Conservation (phyloP, 1,140 invertebrate genomes). For the Augochlora pura region DNA sequence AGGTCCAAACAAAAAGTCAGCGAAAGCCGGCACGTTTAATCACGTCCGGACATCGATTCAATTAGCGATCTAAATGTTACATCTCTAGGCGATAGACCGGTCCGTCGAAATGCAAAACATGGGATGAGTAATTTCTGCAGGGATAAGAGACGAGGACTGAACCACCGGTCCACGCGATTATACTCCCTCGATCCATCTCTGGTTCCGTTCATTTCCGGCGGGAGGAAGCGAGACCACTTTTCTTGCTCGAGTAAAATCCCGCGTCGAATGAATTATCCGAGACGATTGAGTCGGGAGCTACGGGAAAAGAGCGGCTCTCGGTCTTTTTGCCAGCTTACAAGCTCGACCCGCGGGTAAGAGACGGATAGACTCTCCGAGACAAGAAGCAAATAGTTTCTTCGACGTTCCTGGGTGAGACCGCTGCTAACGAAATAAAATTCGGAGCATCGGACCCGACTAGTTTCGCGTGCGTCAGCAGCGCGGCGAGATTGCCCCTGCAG, state of each 20-base stretch:
- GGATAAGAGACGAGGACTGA: not conserved
- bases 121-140: not conserved
- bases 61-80: not conserved
- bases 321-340: not conserved
- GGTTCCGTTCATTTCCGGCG: not conserved
- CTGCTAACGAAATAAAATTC: too few species aligned
- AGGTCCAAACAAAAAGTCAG: not conserved
- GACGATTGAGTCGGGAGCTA: not conserved
- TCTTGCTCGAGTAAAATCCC: constrained; percentile 5
- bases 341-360: too few species aligned
- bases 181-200: not conserved
- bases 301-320: not conserved
- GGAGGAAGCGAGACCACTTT: constrained; percentile 5
- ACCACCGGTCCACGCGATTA: not conserved
- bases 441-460: too few species aligned
- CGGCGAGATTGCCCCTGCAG: too few species aligned
- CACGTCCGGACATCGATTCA: not conserved
- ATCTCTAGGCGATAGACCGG: too few species aligned
- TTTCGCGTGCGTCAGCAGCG: too few species aligned
- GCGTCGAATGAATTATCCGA: not conserved
- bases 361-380: too few species aligned
- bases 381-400: too few species aligned
- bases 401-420: too few species aligned
- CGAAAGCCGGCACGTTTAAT: not conserved
- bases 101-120: not conserved